Evolutionary conservation across 2,797 vertebrate genomes (phyloP).

Genomic region (Silurus aristotelis): DNA sequence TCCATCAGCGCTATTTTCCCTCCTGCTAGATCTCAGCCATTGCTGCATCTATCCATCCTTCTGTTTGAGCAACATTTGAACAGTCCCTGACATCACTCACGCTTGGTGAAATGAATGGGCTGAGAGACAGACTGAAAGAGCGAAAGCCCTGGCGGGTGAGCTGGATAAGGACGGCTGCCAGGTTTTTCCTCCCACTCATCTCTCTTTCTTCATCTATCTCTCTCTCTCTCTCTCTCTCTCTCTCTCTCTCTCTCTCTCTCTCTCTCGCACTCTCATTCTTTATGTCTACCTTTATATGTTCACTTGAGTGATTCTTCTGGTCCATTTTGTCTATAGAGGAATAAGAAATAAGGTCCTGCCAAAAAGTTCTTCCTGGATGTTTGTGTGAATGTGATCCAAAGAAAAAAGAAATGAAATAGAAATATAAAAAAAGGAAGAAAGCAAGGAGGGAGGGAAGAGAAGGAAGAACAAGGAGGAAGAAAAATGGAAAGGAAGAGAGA

Average conservation of each 20-base stretch:
- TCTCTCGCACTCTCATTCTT: neutral
- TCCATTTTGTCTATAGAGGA: neutral
- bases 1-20: conserved; percentile 29
- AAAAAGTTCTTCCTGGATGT: neutral
- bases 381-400: neutral
- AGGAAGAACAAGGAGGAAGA: neutral
- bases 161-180: conserved; percentile 39
- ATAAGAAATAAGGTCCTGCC: neutral
- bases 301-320: neutral
- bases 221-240: conserved; percentile 3
- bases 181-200: neutral
- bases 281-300: neutral
- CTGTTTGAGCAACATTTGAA: conserved; percentile 20
- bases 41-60: conserved; percentile 21
- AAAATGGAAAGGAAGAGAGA: neutral
- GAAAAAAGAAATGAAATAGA: neutral
- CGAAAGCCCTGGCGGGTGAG: conserved; percentile 31
- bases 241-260: neutral
- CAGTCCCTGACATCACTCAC: conserved; percentile 24
- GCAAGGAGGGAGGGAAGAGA: no score
- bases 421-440: no score
- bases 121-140: conserved; percentile 16
- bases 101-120: conserved; percentile 13
- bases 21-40: conserved; percentile 34
- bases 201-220: conserved; percentile 12